A percentile compares a stretch with the other conserved stretches of the same genome.
Conservation (phyloP, 2,113 vertebrate species). For the Condylura cristata region DNA sequence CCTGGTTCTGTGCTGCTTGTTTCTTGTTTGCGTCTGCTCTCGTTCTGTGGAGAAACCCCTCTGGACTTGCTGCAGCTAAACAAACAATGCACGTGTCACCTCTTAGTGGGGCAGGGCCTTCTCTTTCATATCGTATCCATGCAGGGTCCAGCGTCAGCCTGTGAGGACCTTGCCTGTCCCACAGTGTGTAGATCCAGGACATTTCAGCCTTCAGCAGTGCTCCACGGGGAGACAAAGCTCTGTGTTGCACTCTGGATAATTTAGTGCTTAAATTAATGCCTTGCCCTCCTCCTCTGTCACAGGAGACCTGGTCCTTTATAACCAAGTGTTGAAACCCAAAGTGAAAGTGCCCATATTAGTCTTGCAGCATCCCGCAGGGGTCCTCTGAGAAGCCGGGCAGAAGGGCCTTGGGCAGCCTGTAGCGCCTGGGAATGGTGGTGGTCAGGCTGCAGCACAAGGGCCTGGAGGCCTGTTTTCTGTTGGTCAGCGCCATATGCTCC, state of each 20-base stretch:
- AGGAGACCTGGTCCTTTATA: not conserved
- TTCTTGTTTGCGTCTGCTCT: not conserved
- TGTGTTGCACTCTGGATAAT: not conserved
- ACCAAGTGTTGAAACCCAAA: no score
- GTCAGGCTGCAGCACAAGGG: not conserved
- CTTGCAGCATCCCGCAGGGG: not conserved
- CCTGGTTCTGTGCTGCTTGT: not conserved
- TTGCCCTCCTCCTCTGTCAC: not conserved
- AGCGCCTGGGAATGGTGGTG: not conserved
- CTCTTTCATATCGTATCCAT: not conserved
- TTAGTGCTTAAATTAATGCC: not conserved
- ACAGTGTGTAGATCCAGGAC: not conserved
- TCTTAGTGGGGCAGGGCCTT: not conserved
- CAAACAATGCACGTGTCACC: not conserved
- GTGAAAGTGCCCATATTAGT: not conserved
- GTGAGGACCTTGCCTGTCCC: not conserved
- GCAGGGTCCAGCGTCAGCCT: not conserved
- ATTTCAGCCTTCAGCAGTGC: not conserved
- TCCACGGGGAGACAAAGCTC: not conserved
- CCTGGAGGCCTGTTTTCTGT: not conserved
- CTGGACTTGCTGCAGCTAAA: not conserved
- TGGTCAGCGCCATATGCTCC: not conserved
- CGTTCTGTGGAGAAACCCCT: not conserved
- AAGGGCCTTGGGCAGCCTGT: not conserved
- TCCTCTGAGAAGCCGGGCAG: not conserved